Conservation (phyloP, 2,888 invertebrate genomes). For the Perizoma affinitatum region DNA sequence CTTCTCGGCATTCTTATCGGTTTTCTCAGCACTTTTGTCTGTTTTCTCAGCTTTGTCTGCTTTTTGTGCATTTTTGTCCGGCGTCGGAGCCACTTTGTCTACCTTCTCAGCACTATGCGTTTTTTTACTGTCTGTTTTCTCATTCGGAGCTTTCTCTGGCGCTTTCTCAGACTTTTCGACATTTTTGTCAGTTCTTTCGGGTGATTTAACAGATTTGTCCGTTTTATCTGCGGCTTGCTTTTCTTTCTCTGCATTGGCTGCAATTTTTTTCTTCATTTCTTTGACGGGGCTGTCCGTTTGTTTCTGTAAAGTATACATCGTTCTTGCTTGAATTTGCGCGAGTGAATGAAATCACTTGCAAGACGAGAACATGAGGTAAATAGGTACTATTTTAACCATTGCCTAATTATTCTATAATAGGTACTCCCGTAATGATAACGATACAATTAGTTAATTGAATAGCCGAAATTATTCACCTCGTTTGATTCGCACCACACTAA, state of each 20-base stretch:
- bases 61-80: constrained; percentile 67
- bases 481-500: too few relatives aligned
- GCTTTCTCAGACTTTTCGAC: constrained; percentile 46
- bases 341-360: background rate
- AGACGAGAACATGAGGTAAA: too few relatives aligned
- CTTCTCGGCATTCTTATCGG: constrained; percentile 40
- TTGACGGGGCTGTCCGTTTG: constrained; percentile 69
- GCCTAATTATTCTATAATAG: too few relatives aligned
- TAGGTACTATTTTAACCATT: too few relatives aligned
- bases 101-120: constrained; percentile 32
- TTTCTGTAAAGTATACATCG: constrained; percentile 19
- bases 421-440: too few relatives aligned
- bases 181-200: constrained; percentile 41
- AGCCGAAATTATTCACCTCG: too few relatives aligned
- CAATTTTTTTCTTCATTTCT: constrained; percentile 79
- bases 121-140: constrained; percentile 38
- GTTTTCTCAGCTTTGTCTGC: constrained; percentile 56
- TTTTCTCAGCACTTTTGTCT: constrained; percentile 49
- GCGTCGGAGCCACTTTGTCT: constrained; percentile 47
- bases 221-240: constrained; percentile 58
- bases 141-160: constrained; percentile 44
- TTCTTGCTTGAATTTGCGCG: background rate
- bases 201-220: constrained; percentile 45
- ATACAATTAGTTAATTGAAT: too few relatives aligned
- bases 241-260: constrained; percentile 73